Evolutionary conservation across 2,113 vertebrate species (phyloP).

Genomic region (Acinonyx jubatus): DNA sequence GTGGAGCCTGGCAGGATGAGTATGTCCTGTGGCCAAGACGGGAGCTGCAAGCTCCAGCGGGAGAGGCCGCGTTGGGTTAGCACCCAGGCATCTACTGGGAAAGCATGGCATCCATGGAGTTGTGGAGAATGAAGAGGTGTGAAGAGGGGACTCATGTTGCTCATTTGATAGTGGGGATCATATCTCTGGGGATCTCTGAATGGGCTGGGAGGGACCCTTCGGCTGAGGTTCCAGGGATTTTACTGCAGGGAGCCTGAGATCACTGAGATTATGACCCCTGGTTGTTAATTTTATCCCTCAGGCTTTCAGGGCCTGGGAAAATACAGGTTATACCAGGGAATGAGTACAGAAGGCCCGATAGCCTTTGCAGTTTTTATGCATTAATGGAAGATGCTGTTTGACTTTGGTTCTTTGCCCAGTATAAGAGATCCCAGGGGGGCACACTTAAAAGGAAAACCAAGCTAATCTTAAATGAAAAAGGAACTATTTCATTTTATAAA

Average conservation of each 20-base stretch:
- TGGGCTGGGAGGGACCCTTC: background rate
- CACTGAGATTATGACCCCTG: constrained; percentile 1
- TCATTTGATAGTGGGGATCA: background rate
- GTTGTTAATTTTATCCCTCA: constrained; percentile 55
- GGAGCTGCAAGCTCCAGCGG: background rate
- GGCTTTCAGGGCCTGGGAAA: constrained; percentile 70
- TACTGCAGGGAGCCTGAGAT: background rate
- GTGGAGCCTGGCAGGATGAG: too few relatives aligned
- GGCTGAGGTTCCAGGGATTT: background rate
- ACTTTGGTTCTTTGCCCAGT: constrained; percentile 65
- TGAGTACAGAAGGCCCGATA: background rate
- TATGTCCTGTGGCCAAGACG: fast-evolving
- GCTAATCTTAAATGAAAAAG: constrained; percentile 59
- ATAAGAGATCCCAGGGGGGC: constrained; percentile 35
- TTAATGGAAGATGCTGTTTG: constrained; percentile 56
- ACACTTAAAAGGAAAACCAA: constrained; percentile 51
- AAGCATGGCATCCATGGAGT: background rate
- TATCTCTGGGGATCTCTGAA: background rate
- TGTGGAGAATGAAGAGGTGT: background rate
- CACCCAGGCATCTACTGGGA: background rate
- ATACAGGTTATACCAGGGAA: constrained; percentile 60
- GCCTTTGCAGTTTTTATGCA: constrained; percentile 27
- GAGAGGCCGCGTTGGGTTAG: background rate
- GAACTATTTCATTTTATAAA: constrained; percentile 65
- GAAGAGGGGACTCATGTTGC: background rate